Evolutionary conservation across 2,888 invertebrate genomes (phyloP).

Genomic region (Orthonevra nobilis): DNA sequence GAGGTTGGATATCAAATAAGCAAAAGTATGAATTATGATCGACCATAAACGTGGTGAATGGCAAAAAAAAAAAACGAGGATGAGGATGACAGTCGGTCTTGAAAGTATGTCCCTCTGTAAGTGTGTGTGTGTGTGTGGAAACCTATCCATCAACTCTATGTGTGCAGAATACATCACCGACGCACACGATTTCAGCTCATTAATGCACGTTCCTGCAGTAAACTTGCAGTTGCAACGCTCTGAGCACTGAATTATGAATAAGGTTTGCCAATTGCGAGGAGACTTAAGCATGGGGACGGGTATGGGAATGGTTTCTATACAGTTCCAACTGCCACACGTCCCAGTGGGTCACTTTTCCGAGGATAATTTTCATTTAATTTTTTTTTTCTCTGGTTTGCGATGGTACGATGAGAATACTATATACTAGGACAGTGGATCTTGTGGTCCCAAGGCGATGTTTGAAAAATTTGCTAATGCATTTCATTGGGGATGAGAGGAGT

Average conservation of each 20-base stretch:
- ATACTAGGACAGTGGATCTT: too few relatives aligned
- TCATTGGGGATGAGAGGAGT: constrained; percentile 29
- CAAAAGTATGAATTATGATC: constrained; percentile 38
- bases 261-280: neutral
- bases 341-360: constrained; percentile 56
- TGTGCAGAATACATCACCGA: constrained; percentile 26
- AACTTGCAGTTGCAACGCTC: constrained; percentile 23
- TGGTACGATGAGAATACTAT: too few relatives aligned
- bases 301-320: neutral
- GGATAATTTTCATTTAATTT: constrained; percentile 44
- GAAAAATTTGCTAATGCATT: too few relatives aligned
- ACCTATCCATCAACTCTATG: constrained; percentile 44
- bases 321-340: constrained; percentile 8
- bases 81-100: neutral
- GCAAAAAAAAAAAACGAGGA: constrained; percentile 7
- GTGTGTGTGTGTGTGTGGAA: constrained; percentile 1
- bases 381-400: constrained; percentile 2
- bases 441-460: constrained; percentile 60
- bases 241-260: neutral
- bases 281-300: neutral
- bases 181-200: constrained; percentile 61
- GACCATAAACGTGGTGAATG: constrained; percentile 33
- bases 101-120: neutral
- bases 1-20: constrained; percentile 58
- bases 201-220: constrained; percentile 49